Percentiles rank a stretch among this genome's conserved stretches.
phyloP scores from a whole-genome alignment of 1,140 invertebrate genomes.

The Solenopsis invicta region DNA sequence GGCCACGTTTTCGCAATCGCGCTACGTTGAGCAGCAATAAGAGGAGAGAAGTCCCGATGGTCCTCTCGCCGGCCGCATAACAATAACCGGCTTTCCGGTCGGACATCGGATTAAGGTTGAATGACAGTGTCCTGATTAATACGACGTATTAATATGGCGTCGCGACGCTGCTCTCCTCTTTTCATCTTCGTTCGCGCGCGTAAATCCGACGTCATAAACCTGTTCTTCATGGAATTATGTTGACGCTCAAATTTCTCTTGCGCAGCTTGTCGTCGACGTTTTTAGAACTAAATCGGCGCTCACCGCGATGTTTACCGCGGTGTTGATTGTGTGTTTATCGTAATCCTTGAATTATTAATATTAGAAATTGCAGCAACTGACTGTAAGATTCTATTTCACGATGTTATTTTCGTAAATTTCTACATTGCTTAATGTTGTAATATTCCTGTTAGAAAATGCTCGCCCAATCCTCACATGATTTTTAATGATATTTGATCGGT shows the following conservation, averaged over 20 bases:
- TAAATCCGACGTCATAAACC: background rate
- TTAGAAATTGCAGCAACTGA: background rate
- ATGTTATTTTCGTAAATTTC: background rate
- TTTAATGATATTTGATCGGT: background rate
- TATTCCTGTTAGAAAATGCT: background rate
- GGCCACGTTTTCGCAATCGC: too few species aligned
- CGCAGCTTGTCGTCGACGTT: background rate
- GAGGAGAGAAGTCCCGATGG: too few species aligned
- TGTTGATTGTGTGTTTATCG: background rate
- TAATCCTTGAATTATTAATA: background rate
- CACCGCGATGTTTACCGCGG: background rate
- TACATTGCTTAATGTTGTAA: background rate
- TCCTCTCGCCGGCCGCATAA: background rate
- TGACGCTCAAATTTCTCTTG: background rate
- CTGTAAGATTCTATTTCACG: background rate
- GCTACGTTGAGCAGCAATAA: too few species aligned
- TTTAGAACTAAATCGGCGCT: background rate
- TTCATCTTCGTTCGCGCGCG: background rate
- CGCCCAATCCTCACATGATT: background rate
- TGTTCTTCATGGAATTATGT: background rate
- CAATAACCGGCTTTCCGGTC: constrained; percentile 32
- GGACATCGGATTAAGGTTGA: background rate
- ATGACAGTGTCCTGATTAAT: constrained; percentile 3
- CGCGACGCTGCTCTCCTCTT: background rate
- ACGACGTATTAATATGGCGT: constrained; percentile 10